Evolutionary conservation across 2,888 invertebrate species (phyloP).

Genomic region (Spodoptera picta): DNA sequence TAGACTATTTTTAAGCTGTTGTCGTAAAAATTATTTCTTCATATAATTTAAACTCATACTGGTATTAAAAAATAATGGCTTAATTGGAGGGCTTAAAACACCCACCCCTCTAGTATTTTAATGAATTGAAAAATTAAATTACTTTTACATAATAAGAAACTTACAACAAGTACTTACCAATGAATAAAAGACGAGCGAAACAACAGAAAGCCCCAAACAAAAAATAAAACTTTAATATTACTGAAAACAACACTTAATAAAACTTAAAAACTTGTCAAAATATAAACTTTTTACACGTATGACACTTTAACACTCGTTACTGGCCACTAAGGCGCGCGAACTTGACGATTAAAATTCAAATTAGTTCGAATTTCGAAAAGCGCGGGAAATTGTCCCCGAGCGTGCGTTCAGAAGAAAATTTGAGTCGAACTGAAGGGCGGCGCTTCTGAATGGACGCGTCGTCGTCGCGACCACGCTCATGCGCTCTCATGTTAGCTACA

Average conservation of each 20-base stretch:
- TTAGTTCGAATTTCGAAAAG: slow-evolving; percentile 76
- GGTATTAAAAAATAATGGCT: too few species aligned
- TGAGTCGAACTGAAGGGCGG: slow-evolving; percentile 81
- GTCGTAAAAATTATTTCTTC: slow-evolving; percentile 10
- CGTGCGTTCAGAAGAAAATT: slow-evolving; percentile 78
- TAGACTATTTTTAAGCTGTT: background rate
- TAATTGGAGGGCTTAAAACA: too few species aligned
- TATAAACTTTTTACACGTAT: slow-evolving; percentile 48
- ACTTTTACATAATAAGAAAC: background rate
- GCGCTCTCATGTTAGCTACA: slow-evolving; percentile 69
- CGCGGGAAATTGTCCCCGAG: slow-evolving; percentile 74
- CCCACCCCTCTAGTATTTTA: too few species aligned
- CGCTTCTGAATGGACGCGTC: slow-evolving; percentile 74
- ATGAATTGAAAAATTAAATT: too few species aligned
- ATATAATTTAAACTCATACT: too few species aligned
- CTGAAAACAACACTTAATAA: slow-evolving; percentile 46
- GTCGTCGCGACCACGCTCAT: slow-evolving; percentile 71
- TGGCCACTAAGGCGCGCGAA: slow-evolving; percentile 61
- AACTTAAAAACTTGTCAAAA: slow-evolving; percentile 28
- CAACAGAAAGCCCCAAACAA: slow-evolving; percentile 45
- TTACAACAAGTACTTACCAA: slow-evolving; percentile 51
- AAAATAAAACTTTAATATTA: slow-evolving; percentile 48
- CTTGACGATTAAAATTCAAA: slow-evolving; percentile 68
- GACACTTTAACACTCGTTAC: slow-evolving; percentile 59
- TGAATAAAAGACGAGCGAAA: slow-evolving; percentile 20